phyloP scores from a whole-genome alignment of 2,797 vertebrate genomes.

The Hoplostethus atlanticus region DNA sequence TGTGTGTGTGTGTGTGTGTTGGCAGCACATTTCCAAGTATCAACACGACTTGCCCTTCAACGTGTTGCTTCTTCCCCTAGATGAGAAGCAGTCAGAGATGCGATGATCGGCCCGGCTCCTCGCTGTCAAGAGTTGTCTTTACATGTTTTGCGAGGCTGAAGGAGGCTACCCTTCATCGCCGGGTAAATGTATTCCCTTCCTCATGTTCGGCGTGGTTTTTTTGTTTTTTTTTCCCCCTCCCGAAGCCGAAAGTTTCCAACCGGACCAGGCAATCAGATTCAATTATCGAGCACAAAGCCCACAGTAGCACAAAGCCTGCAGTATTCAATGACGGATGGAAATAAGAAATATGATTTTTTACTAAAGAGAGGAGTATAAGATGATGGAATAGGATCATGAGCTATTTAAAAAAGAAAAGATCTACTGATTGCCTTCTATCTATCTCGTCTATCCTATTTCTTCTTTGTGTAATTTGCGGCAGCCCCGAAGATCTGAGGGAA shows the following conservation, averaged over 20 bases:
- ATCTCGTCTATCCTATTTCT: constrained; percentile 8
- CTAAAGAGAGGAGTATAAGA: constrained; percentile 23
- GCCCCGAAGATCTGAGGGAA: constrained; percentile 22
- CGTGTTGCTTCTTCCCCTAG: constrained; percentile 50
- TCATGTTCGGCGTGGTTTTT: neutral
- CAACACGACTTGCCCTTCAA: constrained; percentile 27
- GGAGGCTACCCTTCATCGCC: constrained; percentile 6
- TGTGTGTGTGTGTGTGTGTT: constrained; percentile 19
- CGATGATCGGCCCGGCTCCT: constrained; percentile 46
- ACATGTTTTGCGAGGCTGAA: constrained; percentile 29
- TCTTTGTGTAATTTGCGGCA: constrained; percentile 32
- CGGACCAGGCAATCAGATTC: constrained; percentile 61
- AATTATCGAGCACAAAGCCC: constrained; percentile 71
- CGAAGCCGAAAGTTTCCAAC: constrained; percentile 52
- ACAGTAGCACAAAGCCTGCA: constrained; percentile 46
- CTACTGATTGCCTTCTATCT: constrained; percentile 39
- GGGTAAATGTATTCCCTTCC: constrained; percentile 30
- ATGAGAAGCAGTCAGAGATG: constrained; percentile 44
- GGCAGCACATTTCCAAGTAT: constrained; percentile 41
- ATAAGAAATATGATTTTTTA: constrained; percentile 56
- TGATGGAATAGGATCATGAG: constrained; percentile 42
- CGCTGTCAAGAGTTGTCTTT: too few species aligned
- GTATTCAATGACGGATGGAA: constrained; percentile 58
- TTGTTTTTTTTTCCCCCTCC: neutral
- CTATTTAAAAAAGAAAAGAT: constrained; percentile 56